phyloP scores from a whole-genome alignment of 2,797 vertebrate genomes.

The Limosa lapponica region DNA sequence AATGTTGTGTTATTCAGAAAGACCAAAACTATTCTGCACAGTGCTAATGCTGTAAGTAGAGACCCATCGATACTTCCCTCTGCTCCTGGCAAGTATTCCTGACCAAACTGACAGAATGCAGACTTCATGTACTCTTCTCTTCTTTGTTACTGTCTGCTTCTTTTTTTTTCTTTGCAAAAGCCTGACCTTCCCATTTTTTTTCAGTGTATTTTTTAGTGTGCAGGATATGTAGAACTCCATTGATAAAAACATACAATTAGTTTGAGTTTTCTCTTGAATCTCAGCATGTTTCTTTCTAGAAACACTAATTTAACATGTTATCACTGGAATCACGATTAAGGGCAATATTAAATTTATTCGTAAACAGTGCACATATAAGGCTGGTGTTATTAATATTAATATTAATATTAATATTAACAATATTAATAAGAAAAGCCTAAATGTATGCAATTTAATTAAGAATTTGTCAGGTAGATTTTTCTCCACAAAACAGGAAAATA shows the following conservation, averaged over 20 bases:
- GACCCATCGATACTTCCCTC: neutral
- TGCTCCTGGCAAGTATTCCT: neutral
- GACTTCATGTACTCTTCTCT: neutral
- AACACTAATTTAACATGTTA: neutral
- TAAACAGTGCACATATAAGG: neutral
- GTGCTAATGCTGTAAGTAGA: neutral
- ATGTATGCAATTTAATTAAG: neutral
- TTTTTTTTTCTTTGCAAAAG: neutral
- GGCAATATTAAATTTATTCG: neutral
- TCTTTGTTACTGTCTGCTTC: neutral
- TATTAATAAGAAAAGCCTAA: neutral
- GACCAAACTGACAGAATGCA: neutral
- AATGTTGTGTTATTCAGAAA: neutral
- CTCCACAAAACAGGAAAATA: neutral
- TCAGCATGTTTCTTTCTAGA: neutral
- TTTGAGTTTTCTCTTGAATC: neutral
- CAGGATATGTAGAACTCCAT: neutral
- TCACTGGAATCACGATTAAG: neutral
- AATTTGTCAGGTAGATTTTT: neutral
- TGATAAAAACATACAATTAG: neutral
- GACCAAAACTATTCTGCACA: neutral
- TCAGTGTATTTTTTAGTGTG: neutral
- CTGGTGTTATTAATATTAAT: neutral
- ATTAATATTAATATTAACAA: too few relatives aligned
- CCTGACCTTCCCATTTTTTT: neutral